Percentiles rank a stretch among this genome's conserved stretches.
Conservation (phyloP, 2,113 vertebrate genomes). For the Micromys minutus region DNA sequence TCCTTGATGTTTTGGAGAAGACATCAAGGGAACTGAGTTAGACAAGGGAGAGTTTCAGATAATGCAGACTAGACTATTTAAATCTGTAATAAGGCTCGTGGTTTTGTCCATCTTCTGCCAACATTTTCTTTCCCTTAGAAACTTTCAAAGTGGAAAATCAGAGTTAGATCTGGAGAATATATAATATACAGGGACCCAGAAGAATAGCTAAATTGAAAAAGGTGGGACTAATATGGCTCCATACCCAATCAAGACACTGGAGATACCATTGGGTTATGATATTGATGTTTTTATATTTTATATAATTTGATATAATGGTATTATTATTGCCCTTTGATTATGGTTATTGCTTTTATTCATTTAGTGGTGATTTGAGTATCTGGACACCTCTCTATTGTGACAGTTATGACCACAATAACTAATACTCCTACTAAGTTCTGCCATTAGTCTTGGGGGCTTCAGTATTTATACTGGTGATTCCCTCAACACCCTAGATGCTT, state of each 20-base stretch:
- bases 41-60: background rate
- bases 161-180: background rate
- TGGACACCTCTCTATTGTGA: background rate
- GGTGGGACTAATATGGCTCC: background rate
- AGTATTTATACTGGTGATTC: background rate
- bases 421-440: too few species aligned
- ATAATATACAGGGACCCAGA: background rate
- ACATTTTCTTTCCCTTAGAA: background rate
- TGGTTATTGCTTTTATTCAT: background rate
- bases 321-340: background rate
- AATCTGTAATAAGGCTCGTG: background rate
- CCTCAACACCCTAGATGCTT: background rate
- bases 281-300: background rate
- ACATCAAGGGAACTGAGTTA: background rate
- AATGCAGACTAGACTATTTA: background rate
- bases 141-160: constrained; percentile 8
- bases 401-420: background rate
- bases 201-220: background rate
- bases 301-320: background rate
- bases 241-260: background rate
- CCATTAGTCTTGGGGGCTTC: background rate
- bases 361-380: background rate
- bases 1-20: background rate
- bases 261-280: background rate
- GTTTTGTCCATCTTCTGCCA: background rate